Evolutionary conservation across 1,140 invertebrate species (phyloP), one percentile per base, ranked within the genome.

Genomic region (Periplaneta americana): DNA sequence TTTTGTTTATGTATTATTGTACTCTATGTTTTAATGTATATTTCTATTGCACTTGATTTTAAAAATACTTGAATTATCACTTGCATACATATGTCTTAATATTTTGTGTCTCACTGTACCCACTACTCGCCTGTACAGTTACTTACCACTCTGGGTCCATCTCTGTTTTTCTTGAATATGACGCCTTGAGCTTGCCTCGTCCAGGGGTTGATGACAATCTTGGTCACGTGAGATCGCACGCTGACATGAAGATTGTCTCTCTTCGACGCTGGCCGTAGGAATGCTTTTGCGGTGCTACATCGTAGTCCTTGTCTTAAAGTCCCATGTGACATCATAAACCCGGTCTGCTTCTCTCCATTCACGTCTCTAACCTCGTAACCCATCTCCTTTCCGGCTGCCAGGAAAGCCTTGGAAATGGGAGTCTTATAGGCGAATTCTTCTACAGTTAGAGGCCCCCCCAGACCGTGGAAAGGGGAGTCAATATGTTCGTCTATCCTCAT

Each of bases 261-360:
- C 81, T 93, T 89, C 57, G 90, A 88, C 13, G 91, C 91, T 0
- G 96, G 92, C 79, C 94, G 89, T 8, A 98, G 87, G 86, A 95
- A 98, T 0, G 93, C 96, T 83, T 95, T 95, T 3, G 95, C 92
- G 5, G 95, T 93, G 83, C 95, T 97, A 87, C 96, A 97, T 33
- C 96, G 90, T 8, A 95, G 88, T 0, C 97, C 97, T 78, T 97
- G 90, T n/a, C 93, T 88, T 22, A 97, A 86, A 0, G 96, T 97
- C 37, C 91, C 96, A 85, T 95, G 93, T 0, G 94, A 91, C 35
- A 90, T 87, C 0, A 91, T 91, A 84, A 96, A 95, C 80, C 96
- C 94, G 34, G 91, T 93, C 87, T 95, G 94, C 28, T 85, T 92
- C 57, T 89, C 90, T 8, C 95, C 95, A 86, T 97, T 97, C 22